These are phyloP conservation scores for Phenganax subtilis DNA, from an alignment of 92 coral and sea anemone species.

Conservation along the genomic window DNA sequence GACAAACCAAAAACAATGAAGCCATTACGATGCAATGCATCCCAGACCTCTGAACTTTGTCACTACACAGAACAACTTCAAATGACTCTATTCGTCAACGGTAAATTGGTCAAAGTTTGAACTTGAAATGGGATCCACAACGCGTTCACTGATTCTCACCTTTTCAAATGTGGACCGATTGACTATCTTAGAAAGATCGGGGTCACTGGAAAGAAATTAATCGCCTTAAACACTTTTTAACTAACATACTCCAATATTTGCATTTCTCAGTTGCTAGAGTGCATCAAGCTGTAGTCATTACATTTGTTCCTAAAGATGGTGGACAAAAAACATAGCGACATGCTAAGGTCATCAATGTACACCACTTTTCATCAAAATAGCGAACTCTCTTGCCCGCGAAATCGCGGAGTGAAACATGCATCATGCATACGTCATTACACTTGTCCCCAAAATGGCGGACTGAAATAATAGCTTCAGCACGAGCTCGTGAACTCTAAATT, in stretches of 20 bases:
- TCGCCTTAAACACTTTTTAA: too few species aligned
- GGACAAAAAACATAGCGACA: too few species aligned
- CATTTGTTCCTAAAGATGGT: too few species aligned
- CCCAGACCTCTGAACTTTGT: neutral
- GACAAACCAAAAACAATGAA: neutral
- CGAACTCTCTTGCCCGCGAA: too few species aligned
- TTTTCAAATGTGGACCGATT: neutral
- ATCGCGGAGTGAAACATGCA: neutral
- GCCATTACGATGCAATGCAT: neutral
- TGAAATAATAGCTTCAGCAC: neutral
- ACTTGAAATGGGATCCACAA: neutral
- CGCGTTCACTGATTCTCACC: neutral
- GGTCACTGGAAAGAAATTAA: conserved; percentile 8
- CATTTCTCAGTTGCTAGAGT: too few species aligned
- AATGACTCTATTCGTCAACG: too few species aligned
- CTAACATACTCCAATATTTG: too few species aligned
- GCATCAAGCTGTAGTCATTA: too few species aligned
- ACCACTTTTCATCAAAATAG: too few species aligned
- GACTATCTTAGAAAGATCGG: conserved; percentile 31
- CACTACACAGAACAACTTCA: too few species aligned
- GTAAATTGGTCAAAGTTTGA: too few species aligned
- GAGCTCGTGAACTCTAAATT: neutral
- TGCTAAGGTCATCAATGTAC: too few species aligned
- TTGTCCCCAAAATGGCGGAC: neutral
- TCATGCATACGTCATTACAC: neutral